Base-by-base conservation (phyloP, 1,140 invertebrate species). In the Araneus ventricosus region DNA sequence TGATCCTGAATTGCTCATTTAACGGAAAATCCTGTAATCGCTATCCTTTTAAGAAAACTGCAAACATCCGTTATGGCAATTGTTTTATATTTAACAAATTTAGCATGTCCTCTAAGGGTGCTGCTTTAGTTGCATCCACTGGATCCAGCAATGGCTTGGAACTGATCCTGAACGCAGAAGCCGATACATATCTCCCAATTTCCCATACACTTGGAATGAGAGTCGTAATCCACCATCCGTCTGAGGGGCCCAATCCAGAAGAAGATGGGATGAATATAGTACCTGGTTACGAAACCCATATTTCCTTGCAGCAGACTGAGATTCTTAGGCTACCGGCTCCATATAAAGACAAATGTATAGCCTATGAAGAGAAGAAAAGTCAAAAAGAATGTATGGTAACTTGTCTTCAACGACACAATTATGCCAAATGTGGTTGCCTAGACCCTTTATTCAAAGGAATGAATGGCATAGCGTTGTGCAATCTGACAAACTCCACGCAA, bases 201-300 rank as follows among this genome's bases (percentile, higher is more conserved):
- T 30, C 95, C 4, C 94, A 14, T 5, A 82, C 67, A 92, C 27
- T 95, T 92, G 96, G 95, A 17, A 94, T 95, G 5, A 88, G 95
- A 45, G 94, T 96, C 14, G 86, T 95, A 2, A 94, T 96, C 34
- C 96, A 96, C 93, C 94, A 94, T 14, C 94, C 95, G 22, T 94
- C 94, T 20, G 93, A 94, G 7, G 94, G 94, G 84, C 95, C 95
- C 0, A 95, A 95, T 85, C 95, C 95, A 0, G 95, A 95, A 92
- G 95, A 95, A 67, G 94, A 95, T 30, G 96, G 95, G 0, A 94
- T 95, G 30, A 95, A 94, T 57, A 92, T 95, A 4, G 87, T 95
- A 1, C 95, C 95, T 0, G 95, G 95, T 3, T 93, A 91, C 20
- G 94, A 94, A 39, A 95, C 95, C 3, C 95, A 95, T n/a, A 94